Evolutionary conservation across 1,140 invertebrate species (phyloP).

Genomic region (Aphidius gifuensis): DNA sequence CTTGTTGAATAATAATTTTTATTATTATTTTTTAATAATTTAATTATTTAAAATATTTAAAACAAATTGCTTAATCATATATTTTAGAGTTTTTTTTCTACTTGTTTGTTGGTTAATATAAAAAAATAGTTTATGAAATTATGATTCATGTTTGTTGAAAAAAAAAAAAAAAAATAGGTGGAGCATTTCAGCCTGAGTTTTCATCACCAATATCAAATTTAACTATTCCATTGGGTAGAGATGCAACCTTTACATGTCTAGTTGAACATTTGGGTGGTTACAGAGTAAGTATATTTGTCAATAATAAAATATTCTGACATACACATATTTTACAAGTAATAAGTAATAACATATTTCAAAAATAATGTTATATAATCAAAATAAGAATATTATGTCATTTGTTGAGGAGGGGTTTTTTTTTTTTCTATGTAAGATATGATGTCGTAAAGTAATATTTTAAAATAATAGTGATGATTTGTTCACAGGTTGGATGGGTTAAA

Average conservation of each 20-base stretch:
- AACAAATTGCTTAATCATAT: too few species aligned
- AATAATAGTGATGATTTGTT: too few species aligned
- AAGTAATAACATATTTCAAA: not conserved
- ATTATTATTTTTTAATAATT: too few species aligned
- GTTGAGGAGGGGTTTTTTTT: not conserved
- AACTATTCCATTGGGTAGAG: conserved; percentile 78
- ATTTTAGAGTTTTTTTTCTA: too few species aligned
- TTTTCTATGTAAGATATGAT: not conserved
- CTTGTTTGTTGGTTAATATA: too few species aligned
- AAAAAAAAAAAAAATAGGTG: conserved; percentile 46
- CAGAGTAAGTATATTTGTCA: conserved; percentile 66
- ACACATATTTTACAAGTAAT: not conserved
- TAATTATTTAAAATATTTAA: too few species aligned
- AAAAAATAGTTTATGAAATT: too few species aligned
- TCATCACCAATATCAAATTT: conserved; percentile 77
- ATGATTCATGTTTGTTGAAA: too few species aligned
- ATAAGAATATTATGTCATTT: too few species aligned
- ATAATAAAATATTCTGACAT: not conserved
- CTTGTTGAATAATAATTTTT: too few species aligned
- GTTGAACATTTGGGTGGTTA: conserved; percentile 85
- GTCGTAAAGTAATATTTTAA: too few species aligned
- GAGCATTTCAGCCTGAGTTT: conserved; percentile 81
- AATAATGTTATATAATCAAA: not conserved
- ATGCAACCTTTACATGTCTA: conserved; percentile 83
- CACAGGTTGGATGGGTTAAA: conserved; percentile 84